Conservation (phyloP, 2,113 vertebrate genomes). For the Xenopus tropicalis region UCB_Xtro_10.0 CM004447.2:101701501-101702000, state of each 20-base stretch:
- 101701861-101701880: slow-evolving; percentile 97
- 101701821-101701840: slow-evolving; percentile 91
- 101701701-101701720: too few relatives aligned
- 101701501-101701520: too few relatives aligned
- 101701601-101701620: too few relatives aligned
- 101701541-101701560: too few relatives aligned
- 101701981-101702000: too few relatives aligned
- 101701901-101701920: slow-evolving; percentile 81
- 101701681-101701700: too few relatives aligned
- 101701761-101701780: slow-evolving; percentile 91
- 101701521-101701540: too few relatives aligned
- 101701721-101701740: slow-evolving; percentile 71
- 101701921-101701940: neutral
- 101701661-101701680: too few relatives aligned
- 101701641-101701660: too few relatives aligned
- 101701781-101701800: slow-evolving; percentile 95
- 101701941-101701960: neutral
- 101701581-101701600: too few relatives aligned
- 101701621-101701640: too few relatives aligned
- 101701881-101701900: slow-evolving; percentile 91
- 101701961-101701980: neutral
- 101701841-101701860: slow-evolving; percentile 90
- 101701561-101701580: too few relatives aligned
- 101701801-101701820: slow-evolving; percentile 78
- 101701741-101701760: slow-evolving; percentile 89